Evolutionary conservation across 2,113 vertebrate genomes (phyloP), one percentile per base, ranked within the genome.

Genomic region (Cariama cristata): DNA sequence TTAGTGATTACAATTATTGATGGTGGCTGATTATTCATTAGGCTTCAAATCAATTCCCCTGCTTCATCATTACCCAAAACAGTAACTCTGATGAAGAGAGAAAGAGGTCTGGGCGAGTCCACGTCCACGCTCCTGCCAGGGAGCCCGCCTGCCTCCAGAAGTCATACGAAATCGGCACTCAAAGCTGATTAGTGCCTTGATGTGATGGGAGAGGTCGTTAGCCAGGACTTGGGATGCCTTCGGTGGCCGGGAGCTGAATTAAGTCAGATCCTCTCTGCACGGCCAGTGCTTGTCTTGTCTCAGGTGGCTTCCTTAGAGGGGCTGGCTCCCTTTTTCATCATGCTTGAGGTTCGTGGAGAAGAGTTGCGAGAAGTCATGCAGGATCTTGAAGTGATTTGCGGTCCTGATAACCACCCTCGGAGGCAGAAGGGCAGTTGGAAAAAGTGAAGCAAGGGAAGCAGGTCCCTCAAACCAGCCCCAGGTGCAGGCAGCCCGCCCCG

Each of bases 1-100:
- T 99, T 99, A 99, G 98, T 99, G 98, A 99, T 99, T 98, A 98
- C 98, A 98, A 98, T 99, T 98, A 99, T 98, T 98, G 98, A 98
- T 98, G 98, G 98, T 97, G 97, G 98, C 98, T 98, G 98, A 99
- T 99, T 98, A 99, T 98, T 98, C 98, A 98, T 98, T 98, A 98
- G 97, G 97, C 98, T 98, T 98, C 98, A 98, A 98, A 98, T 98
- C 98, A 98, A 98, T 98, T 96, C 98, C 96, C 75, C 40, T 93
- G 97, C 98, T 97, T 98, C 94, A 90, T 98, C 97, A 97, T 98
- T 98, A 98, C 97, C 97, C 49, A 45, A 98, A 98, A 98, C 97
- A 96, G 98, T 97, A 97, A 96, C 97, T 98, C 96, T 98, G 98
- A 98, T 98, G 98, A 98, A 83, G 86, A 94, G 93, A 83, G 94